A percentile compares a stretch with the other conserved stretches of the same genome.
These are phyloP conservation scores for Oppia nitens DNA, from an alignment of 1,140 invertebrate genomes.

Conservation along the genomic window DNA sequence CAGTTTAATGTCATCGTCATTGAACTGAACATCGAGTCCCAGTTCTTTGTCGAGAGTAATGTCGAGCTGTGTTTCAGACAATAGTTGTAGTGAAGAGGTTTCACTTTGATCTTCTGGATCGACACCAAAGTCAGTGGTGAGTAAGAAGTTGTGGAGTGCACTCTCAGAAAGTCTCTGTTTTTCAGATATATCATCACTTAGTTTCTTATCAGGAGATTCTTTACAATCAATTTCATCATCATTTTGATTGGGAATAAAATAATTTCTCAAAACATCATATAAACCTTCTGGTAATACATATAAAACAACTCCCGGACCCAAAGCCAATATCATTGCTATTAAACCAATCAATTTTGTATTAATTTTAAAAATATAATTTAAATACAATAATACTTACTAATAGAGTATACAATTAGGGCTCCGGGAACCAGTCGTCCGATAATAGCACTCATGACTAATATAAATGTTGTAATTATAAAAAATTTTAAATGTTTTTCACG, in stretches of 20 bases:
- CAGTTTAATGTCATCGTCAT: not conserved
- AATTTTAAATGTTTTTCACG: constrained; percentile 25
- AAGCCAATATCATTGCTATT: constrained; percentile 5
- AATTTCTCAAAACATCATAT: not conserved
- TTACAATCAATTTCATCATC: not conserved
- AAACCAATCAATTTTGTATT: not conserved
- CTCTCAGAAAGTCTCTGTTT: too few relatives aligned
- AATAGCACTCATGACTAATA: constrained; percentile 22
- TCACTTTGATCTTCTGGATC: not conserved
- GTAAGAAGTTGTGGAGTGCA: too few relatives aligned
- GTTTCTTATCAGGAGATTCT: too few relatives aligned
- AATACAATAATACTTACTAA: too few relatives aligned
- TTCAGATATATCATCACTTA: too few relatives aligned
- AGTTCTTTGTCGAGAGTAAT: not conserved
- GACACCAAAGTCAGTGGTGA: too few relatives aligned
- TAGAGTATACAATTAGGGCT: constrained; percentile 25
- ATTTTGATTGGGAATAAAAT: not conserved
- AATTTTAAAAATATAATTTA: not conserved
- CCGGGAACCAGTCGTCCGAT: constrained; percentile 26
- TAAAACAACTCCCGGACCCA: constrained; percentile 4
- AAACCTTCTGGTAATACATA: not conserved
- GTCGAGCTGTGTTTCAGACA: not conserved
- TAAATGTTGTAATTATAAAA: constrained; percentile 23
- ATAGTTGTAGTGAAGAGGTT: not conserved
- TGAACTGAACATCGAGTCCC: not conserved